Evolutionary conservation across 2,888 invertebrate genomes (phyloP), one percentile per base, ranked within the genome.

Genomic region (Acleris literana): DNA sequence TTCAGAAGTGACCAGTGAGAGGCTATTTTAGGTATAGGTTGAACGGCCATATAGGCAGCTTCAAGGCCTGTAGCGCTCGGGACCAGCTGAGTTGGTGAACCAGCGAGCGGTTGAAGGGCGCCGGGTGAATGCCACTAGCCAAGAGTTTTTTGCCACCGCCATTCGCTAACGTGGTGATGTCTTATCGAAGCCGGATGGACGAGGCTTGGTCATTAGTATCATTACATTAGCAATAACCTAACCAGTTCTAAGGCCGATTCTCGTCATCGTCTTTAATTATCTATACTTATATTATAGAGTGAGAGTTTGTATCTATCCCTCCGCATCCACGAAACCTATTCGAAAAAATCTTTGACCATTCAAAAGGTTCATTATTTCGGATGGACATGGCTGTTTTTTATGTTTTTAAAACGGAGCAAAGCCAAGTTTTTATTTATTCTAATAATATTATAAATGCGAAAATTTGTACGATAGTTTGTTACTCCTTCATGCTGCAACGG

Each of bases 61-160:
- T 85, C 88, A 90, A 90, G 89, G 88, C 84, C 82, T 86, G 83
- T 84, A 86, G 80, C 83, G 82, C 78, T 79, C 68, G 72, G 76
- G 78, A 81, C 85, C 90, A 89, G 89, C 87, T 87, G 87, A 84
- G 84, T 51, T 83, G 79, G 80, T 90, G 88, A 86, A 86, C 90
- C 78, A 85, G 75, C 82, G 79, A 78, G 63, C 81, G 83, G 91
- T 91, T 91, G 90, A 91, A 91, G 92, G 92, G 85, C 88, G 76
- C 74, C 85, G 82, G 91, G 92, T 91, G 92, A 92, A 90, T 88
- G 91, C 88, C 91, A 90, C 88, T 75, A 78, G 82, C 79, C 86
- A 79, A 79, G 52, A 62, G 84, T 88, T 90, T 90, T 90, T 90
- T 88, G 80, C 79, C 79, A 82, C 78, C 77, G 74, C 79, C 83